These are phyloP conservation scores for Porites lobata DNA, from an alignment of 92 coral and sea anemone genomes.

Conservation along the genomic window DNA sequence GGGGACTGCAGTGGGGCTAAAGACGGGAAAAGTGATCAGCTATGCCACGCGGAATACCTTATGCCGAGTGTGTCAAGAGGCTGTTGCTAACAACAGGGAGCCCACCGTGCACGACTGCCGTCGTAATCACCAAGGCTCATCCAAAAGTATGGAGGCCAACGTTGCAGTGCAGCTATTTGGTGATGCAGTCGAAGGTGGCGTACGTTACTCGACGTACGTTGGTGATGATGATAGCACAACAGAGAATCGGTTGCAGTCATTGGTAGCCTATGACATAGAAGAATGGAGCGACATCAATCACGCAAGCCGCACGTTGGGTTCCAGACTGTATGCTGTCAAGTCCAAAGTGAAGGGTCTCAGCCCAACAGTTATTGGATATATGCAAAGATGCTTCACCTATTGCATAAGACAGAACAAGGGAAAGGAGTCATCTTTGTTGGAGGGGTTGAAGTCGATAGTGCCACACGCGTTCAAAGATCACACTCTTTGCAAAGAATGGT, in stretches of 20 bases:
- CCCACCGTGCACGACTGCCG: conserved; percentile 49
- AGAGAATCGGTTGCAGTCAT: conserved; percentile 16
- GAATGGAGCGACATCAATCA: conserved; percentile 51
- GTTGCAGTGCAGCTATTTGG: neutral
- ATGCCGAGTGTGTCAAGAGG: conserved; percentile 39
- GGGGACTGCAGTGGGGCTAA: conserved; percentile 40
- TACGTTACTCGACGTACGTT: neutral
- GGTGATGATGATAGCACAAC: conserved; percentile 49
- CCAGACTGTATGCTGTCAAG: conserved; percentile 36
- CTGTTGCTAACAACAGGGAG: neutral
- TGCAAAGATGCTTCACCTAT: conserved; percentile 58
- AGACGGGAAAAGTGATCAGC: conserved; percentile 38
- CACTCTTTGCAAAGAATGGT: conserved; percentile 50
- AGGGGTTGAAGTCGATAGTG: conserved; percentile 26
- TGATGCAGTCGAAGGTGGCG: conserved; percentile 1
- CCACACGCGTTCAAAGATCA: conserved; percentile 66
- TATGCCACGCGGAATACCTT: conserved; percentile 37
- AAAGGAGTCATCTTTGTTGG: conserved; percentile 1
- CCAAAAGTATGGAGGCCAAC: conserved; percentile 46
- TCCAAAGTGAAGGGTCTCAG: conserved; percentile 39
- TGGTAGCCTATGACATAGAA: conserved; percentile 33
- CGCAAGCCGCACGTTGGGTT: conserved; percentile 35
- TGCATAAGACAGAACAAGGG: conserved; percentile 58
- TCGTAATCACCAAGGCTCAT: conserved; percentile 31
- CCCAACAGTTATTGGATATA: conserved; percentile 23